Conservation (phyloP, 2,888 invertebrate species). For the Theretra japonica region DNA sequence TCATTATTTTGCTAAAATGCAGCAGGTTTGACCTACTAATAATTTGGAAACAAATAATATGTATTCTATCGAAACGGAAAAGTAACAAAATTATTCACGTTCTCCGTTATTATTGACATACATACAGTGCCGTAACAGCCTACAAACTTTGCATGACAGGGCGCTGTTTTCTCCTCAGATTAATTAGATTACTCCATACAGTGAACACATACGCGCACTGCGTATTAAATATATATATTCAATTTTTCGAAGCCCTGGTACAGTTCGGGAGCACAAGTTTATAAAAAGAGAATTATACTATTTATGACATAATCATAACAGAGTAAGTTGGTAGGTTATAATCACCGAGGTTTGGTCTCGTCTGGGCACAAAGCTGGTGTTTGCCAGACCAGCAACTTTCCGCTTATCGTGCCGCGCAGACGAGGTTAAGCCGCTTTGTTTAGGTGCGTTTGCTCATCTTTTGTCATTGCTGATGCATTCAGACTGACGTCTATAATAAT, state of each 20-base stretch:
- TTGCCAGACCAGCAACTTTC: slow-evolving; percentile 15
- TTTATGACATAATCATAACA: not conserved
- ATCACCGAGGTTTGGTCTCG: not conserved
- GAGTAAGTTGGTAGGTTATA: not conserved
- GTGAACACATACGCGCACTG: not conserved
- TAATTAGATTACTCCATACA: not conserved
- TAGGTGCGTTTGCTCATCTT: slow-evolving; percentile 7
- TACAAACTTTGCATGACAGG: not conserved
- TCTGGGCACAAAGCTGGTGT: not conserved
- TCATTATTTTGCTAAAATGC: too few species aligned
- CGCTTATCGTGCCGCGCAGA: slow-evolving; percentile 18
- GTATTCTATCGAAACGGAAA: too few species aligned
- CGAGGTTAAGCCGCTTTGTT: slow-evolving; percentile 6
- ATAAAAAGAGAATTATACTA: not conserved
- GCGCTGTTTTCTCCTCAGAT: not conserved
- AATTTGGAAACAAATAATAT: too few species aligned
- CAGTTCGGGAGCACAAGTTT: not conserved
- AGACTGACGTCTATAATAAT: not conserved
- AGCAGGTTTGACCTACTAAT: too few species aligned
- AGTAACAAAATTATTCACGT: too few species aligned
- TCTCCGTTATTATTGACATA: too few species aligned
- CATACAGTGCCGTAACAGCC: not conserved
- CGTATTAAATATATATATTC: too few species aligned
- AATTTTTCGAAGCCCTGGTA: too few species aligned
- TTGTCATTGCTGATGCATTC: slow-evolving; percentile 3